A percentile compares a stretch with the other conserved stretches of the same genome.
Conservation (phyloP, 23 tunicate genomes). For the Diplosoma virens region DNA sequence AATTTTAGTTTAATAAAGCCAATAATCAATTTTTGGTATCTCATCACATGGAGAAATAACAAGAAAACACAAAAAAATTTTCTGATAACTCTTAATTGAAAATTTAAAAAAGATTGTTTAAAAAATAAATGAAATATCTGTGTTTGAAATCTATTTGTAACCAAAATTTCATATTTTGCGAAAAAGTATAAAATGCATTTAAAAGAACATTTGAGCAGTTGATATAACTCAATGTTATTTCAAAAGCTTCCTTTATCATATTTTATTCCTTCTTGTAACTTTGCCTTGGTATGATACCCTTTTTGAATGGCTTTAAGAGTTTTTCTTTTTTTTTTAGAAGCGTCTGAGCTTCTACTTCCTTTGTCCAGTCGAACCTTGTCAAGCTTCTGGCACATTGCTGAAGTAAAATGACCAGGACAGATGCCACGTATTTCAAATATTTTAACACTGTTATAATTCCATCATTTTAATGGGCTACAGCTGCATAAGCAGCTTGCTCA, state of each 20-base stretch:
- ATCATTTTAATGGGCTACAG: slow-evolving; percentile 23
- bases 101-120: not conserved
- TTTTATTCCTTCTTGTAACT: not conserved
- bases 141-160: not conserved
- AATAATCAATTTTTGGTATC: too few species aligned
- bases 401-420: not conserved
- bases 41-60: too few species aligned
- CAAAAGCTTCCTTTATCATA: not conserved
- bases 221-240: not conserved
- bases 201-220: not conserved
- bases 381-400: not conserved
- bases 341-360: not conserved
- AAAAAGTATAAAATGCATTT: not conserved
- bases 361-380: not conserved
- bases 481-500: too few species aligned
- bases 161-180: not conserved
- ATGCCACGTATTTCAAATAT: too few species aligned
- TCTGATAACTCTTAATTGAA: too few species aligned
- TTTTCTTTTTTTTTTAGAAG: not conserved
- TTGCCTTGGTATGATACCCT: not conserved
- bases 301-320: not conserved
- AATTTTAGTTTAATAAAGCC: too few species aligned
- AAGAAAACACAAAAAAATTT: too few species aligned
- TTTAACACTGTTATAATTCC: too few species aligned
- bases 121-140: not conserved